Evolutionary conservation across 2,888 invertebrate species (phyloP).

Genomic region (Cerastis leucographa): DNA sequence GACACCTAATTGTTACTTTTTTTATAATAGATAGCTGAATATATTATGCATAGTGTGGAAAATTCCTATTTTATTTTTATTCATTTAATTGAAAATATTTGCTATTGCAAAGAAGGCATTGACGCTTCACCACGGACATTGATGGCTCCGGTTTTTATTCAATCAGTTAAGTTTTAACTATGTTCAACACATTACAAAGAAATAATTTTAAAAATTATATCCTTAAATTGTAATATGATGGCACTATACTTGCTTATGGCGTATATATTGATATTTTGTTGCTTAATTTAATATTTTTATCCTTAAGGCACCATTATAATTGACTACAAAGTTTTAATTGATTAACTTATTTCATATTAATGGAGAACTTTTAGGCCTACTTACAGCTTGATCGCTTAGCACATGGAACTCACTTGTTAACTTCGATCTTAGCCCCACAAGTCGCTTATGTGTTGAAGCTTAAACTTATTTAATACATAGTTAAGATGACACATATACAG

Average conservation of each 20-base stretch:
- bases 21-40: too few species aligned
- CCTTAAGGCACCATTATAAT: constrained; percentile 31
- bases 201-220: background rate
- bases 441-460: background rate
- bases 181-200: background rate
- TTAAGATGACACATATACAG: too few species aligned
- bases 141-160: background rate
- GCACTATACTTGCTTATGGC: constrained; percentile 51
- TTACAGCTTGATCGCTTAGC: background rate
- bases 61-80: too few species aligned
- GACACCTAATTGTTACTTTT: too few species aligned
- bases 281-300: background rate
- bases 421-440: background rate
- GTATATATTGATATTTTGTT: background rate
- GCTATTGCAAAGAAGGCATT: too few species aligned
- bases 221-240: constrained; percentile 32
- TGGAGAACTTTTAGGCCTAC: background rate
- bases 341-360: background rate
- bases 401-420: background rate
- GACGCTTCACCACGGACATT: too few species aligned
- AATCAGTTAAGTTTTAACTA: background rate
- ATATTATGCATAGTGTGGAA: too few species aligned
- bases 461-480: background rate
- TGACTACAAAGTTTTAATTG: constrained; percentile 19
- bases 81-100: too few species aligned